phyloP scores from a whole-genome alignment of 2,888 invertebrate genomes.

The Stegophylla sp. region DNA sequence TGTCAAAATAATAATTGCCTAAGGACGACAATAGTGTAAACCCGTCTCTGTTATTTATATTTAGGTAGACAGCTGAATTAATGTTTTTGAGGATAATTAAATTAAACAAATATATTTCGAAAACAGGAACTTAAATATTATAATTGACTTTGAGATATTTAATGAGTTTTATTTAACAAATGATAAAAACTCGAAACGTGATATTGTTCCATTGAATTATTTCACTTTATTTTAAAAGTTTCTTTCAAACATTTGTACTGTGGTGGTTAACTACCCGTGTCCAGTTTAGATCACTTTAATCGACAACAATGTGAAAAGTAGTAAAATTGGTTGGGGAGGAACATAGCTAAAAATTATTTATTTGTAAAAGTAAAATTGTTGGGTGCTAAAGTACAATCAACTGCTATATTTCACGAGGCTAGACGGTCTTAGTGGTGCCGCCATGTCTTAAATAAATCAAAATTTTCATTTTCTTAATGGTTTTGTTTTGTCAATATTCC shows the following conservation, averaged over 20 bases:
- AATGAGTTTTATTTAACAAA: conserved; percentile 13
- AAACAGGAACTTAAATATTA: background rate
- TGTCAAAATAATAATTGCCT: too few species aligned
- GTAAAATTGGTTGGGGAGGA: background rate
- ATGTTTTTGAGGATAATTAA: background rate
- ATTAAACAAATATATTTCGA: conserved; percentile 10
- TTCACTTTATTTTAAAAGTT: conserved; percentile 28
- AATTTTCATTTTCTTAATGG: conserved; percentile 59
- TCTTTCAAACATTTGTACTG: background rate
- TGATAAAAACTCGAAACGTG: background rate
- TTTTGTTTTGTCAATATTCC: conserved; percentile 57
- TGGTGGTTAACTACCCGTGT: conserved; percentile 23
- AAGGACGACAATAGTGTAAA: too few species aligned
- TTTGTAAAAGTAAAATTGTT: conserved; percentile 27
- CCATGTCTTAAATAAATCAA: conserved; percentile 56
- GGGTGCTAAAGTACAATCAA: conserved; percentile 19
- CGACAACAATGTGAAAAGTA: conserved; percentile 11
- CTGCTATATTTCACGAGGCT: conserved; percentile 39
- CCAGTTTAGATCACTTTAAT: conserved; percentile 25
- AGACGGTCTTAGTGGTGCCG: conserved; percentile 3
- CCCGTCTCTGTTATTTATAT: too few species aligned
- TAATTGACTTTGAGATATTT: background rate
- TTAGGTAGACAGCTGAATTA: too few species aligned
- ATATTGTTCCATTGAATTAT: conserved; percentile 1
- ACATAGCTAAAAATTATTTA: conserved; percentile 29